Conservation (phyloP, 2,888 invertebrate species). For the Stictocephala bisonia region DNA sequence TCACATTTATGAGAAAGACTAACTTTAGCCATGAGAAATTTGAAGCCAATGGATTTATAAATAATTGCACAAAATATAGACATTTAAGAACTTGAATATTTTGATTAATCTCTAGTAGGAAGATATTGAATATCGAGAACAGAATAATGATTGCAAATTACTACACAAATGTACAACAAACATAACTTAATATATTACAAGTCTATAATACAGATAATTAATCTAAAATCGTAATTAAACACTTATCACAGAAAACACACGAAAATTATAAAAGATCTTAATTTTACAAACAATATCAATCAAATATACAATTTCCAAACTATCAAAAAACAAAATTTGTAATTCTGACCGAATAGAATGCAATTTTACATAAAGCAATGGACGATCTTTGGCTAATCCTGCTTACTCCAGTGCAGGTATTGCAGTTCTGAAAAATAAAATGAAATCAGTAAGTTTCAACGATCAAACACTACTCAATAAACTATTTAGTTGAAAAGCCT, state of each 20-base stretch:
- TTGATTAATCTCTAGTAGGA: slow-evolving; percentile 55
- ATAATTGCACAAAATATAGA: slow-evolving; percentile 57
- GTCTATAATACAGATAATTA: slow-evolving; percentile 52
- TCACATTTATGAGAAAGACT: slow-evolving; percentile 38
- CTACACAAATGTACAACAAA: slow-evolving; percentile 57
- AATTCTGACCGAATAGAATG: slow-evolving; percentile 44
- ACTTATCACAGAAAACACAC: slow-evolving; percentile 59
- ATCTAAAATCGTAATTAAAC: slow-evolving; percentile 53
- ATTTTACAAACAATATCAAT: slow-evolving; percentile 26
- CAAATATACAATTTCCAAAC: slow-evolving; percentile 30
- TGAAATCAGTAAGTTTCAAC: too few relatives aligned
- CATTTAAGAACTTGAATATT: slow-evolving; percentile 51
- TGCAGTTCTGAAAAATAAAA: slow-evolving; percentile 38
- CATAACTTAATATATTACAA: slow-evolving; percentile 55
- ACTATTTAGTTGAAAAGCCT: too few relatives aligned
- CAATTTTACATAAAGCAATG: slow-evolving; percentile 22
- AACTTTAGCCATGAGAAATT: slow-evolving; percentile 26
- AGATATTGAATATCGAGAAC: slow-evolving; percentile 52
- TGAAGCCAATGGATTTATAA: slow-evolving; percentile 49
- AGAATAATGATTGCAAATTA: slow-evolving; percentile 49
- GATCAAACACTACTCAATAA: too few relatives aligned
- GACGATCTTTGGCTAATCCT: slow-evolving; percentile 30
- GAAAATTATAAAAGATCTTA: slow-evolving; percentile 47
- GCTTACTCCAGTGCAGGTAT: slow-evolving; percentile 16
- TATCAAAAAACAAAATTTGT: too few relatives aligned